These are phyloP conservation scores for Diphyllodes magnificus DNA, from an alignment of 2,113 vertebrate genomes.

Conservation along the genomic window DNA sequence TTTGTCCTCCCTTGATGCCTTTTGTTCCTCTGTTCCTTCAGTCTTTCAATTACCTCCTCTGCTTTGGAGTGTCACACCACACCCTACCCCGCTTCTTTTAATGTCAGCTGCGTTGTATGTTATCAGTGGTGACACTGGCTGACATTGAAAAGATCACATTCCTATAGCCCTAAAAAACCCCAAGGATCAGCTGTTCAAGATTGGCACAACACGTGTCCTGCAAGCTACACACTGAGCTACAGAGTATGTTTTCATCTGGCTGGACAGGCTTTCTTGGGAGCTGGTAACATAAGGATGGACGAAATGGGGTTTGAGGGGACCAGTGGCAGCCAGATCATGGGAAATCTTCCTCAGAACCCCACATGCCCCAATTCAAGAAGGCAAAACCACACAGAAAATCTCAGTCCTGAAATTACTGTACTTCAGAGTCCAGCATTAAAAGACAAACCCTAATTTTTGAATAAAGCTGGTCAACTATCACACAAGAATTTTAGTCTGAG, in stretches of 20 bases:
- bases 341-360: neutral
- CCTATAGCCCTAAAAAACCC: neutral
- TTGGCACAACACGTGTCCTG: neutral
- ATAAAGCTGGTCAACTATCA: neutral
- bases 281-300: neutral
- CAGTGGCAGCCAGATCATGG: rapidly evolving
- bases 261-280: neutral
- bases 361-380: neutral
- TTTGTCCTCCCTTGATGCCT: neutral
- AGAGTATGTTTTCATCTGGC: neutral
- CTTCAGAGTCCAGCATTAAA: neutral
- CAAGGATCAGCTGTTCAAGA: neutral
- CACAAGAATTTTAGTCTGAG: neutral
- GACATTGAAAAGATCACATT: neutral
- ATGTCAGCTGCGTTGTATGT: neutral
- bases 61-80: neutral
- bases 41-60: neutral
- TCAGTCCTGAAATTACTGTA: neutral
- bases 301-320: neutral
- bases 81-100: neutral
- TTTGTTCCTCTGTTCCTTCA: neutral
- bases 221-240: neutral
- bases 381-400: neutral
- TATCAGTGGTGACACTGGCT: neutral
- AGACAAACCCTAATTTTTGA: neutral